A percentile compares a stretch with the other conserved stretches of the same genome.
phyloP scores from a whole-genome alignment of 2,797 vertebrate genomes.

The Danio tinwini region DNA sequence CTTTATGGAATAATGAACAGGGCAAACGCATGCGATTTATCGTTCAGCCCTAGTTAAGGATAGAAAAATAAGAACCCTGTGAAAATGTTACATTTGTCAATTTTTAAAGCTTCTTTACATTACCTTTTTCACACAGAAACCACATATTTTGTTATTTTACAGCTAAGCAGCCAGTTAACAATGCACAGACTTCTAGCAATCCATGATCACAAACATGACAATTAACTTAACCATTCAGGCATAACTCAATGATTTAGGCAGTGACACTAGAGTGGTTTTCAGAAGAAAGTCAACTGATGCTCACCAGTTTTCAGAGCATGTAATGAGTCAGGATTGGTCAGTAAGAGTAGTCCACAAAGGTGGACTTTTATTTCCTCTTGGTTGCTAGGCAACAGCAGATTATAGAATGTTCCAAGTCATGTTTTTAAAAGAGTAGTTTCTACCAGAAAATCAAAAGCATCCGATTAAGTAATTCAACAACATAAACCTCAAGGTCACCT shows the following conservation, averaged over 20 bases:
- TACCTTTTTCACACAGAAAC: neutral
- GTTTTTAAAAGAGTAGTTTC: neutral
- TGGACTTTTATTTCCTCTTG: constrained; percentile 36
- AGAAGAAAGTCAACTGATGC: constrained; percentile 14
- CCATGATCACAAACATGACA: neutral
- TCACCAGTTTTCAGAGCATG: neutral
- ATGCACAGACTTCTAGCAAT: constrained; percentile 12
- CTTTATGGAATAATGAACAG: too few relatives aligned
- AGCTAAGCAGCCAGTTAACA: neutral
- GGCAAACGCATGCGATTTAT: too few relatives aligned
- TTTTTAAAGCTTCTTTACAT: neutral
- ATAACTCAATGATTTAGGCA: neutral
- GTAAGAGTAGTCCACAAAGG: neutral
- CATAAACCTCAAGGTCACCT: constrained; percentile 26
- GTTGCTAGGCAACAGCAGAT: constrained; percentile 43
- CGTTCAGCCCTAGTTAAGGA: too few relatives aligned
- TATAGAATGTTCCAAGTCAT: constrained; percentile 16
- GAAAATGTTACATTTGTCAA: too few relatives aligned
- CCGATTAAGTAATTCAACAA: constrained; percentile 3
- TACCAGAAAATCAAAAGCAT: constrained; percentile 1
- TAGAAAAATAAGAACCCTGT: too few relatives aligned
- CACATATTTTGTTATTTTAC: neutral
- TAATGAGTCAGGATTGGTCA: neutral
- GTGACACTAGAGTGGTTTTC: constrained; percentile 10
- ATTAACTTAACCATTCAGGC: constrained; percentile 12